These are phyloP conservation scores for Lasioglossum baleicum DNA, from an alignment of 1,140 invertebrate genomes.

Conservation along the genomic window DNA sequence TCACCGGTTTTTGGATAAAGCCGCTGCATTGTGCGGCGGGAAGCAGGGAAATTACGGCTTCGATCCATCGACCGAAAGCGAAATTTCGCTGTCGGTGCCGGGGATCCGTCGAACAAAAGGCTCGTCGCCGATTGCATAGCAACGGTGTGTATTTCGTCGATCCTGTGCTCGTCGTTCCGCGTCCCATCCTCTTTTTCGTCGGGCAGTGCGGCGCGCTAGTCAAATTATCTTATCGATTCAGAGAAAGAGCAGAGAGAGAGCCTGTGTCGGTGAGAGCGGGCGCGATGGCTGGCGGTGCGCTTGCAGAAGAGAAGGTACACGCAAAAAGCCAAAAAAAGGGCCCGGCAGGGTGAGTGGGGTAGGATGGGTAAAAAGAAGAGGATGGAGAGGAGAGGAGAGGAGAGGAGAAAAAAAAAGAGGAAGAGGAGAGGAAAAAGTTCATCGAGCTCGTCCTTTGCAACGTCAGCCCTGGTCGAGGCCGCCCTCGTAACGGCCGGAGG, in stretches of 20 bases:
- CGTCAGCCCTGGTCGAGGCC: constrained; percentile 69
- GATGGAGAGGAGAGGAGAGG: background rate
- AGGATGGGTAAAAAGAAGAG: background rate
- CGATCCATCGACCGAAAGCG: constrained; percentile 4
- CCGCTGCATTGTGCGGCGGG: too few relatives aligned
- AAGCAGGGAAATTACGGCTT: background rate
- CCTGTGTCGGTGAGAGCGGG: too few relatives aligned
- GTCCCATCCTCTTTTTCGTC: constrained; percentile 37
- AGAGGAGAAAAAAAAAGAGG: background rate
- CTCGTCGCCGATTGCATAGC: constrained; percentile 45
- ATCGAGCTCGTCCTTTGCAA: constrained; percentile 69
- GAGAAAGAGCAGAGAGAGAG: constrained; percentile 26
- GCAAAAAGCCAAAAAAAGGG: background rate
- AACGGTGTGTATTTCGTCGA: constrained; percentile 58
- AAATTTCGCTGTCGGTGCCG: background rate
- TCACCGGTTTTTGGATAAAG: too few relatives aligned
- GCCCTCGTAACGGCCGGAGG: constrained; percentile 52
- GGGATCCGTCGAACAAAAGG: background rate
- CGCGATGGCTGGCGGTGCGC: background rate
- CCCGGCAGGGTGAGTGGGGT: too few relatives aligned
- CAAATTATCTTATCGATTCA: constrained; percentile 58
- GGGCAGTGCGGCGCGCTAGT: constrained; percentile 17
- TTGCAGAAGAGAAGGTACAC: background rate
- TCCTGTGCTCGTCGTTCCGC: constrained; percentile 22
- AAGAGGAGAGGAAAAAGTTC: constrained; percentile 40